A percentile compares a stretch with the other conserved stretches of the same genome.
Conservation (phyloP, 2,888 invertebrate genomes). For the Oscheius sp. region DNA sequence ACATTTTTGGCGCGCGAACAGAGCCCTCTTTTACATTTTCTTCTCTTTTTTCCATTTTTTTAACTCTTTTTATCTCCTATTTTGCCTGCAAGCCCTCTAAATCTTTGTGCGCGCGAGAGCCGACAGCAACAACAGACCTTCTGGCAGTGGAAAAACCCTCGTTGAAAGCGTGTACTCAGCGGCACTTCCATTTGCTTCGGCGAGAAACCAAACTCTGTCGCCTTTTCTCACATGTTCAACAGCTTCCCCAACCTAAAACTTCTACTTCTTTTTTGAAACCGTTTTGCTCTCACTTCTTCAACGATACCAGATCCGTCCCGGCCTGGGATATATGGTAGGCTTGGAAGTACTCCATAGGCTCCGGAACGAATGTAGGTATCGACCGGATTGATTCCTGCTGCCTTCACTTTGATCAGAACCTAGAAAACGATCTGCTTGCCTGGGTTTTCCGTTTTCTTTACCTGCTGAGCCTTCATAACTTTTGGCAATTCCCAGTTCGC, state of each 20-base stretch:
- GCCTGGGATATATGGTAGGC: constrained; percentile 77
- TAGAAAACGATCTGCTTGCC: constrained; percentile 51
- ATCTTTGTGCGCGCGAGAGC: background rate
- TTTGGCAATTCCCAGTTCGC: background rate
- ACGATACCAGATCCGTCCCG: constrained; percentile 78
- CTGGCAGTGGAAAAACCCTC: constrained; percentile 69
- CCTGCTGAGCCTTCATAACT: constrained; percentile 12
- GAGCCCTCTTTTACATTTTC: no score
- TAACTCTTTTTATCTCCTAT: background rate
- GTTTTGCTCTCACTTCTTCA: constrained; percentile 70
- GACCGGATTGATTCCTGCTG: constrained; percentile 78
- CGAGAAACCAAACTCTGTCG: constrained; percentile 69
- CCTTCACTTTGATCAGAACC: constrained; percentile 77
- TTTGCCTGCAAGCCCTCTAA: background rate
- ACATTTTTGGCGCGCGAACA: no score
- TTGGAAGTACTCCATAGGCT: constrained; percentile 74
- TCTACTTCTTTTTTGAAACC: background rate
- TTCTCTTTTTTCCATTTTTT: no score
- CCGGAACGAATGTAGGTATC: constrained; percentile 78
- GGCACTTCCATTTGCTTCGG: constrained; percentile 74
- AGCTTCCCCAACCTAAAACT: constrained; percentile 50
- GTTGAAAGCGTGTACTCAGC: constrained; percentile 76
- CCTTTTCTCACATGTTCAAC: constrained; percentile 58
- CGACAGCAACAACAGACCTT: constrained; percentile 38
- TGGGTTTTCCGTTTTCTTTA: background rate